phyloP scores from a whole-genome alignment of 2,797 vertebrate genomes.

The Dendrocincla tyrannina region DNA sequence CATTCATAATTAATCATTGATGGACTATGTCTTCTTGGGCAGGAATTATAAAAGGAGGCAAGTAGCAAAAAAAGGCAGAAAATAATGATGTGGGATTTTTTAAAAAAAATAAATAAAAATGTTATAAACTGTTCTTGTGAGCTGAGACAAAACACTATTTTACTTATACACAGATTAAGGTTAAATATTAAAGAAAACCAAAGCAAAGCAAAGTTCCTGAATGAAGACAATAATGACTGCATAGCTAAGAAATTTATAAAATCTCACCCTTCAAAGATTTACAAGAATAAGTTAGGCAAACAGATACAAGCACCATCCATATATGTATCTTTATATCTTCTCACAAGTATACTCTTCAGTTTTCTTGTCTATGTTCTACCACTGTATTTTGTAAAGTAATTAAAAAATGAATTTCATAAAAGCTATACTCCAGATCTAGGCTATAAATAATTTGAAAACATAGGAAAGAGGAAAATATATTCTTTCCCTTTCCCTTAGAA shows the following conservation, averaged over 20 bases:
- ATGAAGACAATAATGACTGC: not conserved
- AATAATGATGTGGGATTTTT: not conserved
- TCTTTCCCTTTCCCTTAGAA: not conserved
- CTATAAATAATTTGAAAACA: not conserved
- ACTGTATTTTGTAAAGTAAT: not conserved
- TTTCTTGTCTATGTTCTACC: not conserved
- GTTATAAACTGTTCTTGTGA: not conserved
- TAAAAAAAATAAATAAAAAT: not conserved
- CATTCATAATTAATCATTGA: not conserved
- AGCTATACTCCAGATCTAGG: not conserved
- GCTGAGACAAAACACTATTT: not conserved
- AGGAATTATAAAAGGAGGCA: not conserved
- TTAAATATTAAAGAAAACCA: not conserved
- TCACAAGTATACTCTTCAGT: not conserved
- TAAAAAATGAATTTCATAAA: not conserved
- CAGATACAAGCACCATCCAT: not conserved
- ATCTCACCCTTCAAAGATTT: not conserved
- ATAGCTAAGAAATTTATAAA: not conserved
- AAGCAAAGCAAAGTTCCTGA: not conserved
- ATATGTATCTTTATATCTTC: not conserved
- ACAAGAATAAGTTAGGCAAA: not conserved
- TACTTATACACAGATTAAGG: not conserved
- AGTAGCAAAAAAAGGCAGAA: not conserved
- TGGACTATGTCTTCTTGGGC: not conserved
- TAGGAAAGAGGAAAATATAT: not conserved